Evolutionary conservation across 2,797 vertebrate species (phyloP).

Genomic region (Acipenser transmontanus): DNA sequence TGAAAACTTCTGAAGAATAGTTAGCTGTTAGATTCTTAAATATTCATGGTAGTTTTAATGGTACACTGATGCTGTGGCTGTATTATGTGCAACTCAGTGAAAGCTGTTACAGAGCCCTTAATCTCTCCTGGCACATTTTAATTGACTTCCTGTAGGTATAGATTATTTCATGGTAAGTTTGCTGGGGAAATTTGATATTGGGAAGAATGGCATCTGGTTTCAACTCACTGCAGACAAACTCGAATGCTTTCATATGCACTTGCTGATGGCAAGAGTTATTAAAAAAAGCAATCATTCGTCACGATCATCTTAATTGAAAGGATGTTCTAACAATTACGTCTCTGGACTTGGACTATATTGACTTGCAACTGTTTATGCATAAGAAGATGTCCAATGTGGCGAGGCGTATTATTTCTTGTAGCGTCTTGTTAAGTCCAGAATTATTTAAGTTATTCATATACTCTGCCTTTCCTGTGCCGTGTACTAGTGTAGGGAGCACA

Average conservation of each 20-base stretch:
- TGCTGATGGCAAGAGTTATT: slow-evolving; percentile 49
- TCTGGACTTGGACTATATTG: not conserved
- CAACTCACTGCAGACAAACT: slow-evolving; percentile 40
- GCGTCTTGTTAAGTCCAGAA: not conserved
- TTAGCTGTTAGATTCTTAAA: slow-evolving; percentile 85
- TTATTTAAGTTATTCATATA: not conserved
- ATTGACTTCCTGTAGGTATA: slow-evolving; percentile 90
- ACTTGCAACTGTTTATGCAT: not conserved
- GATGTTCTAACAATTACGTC: slow-evolving; percentile 37
- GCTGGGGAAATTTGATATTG: slow-evolving; percentile 66
- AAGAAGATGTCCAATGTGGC: not conserved
- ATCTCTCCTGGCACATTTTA: slow-evolving; percentile 88
- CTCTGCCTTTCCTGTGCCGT: not conserved
- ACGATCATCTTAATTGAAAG: slow-evolving; percentile 58
- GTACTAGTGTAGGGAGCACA: no score
- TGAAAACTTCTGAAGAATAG: slow-evolving; percentile 72
- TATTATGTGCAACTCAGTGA: slow-evolving; percentile 71
- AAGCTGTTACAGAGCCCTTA: slow-evolving; percentile 83
- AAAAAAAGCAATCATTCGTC: slow-evolving; percentile 57
- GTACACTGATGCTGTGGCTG: slow-evolving; percentile 63
- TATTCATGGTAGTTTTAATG: slow-evolving; percentile 89
- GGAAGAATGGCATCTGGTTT: slow-evolving; percentile 58
- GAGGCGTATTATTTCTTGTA: not conserved
- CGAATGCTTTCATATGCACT: slow-evolving; percentile 16
- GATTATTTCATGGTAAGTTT: slow-evolving; percentile 81